phyloP scores from a whole-genome alignment of 2,797 vertebrate genomes.

The Poecile montanus region DNA sequence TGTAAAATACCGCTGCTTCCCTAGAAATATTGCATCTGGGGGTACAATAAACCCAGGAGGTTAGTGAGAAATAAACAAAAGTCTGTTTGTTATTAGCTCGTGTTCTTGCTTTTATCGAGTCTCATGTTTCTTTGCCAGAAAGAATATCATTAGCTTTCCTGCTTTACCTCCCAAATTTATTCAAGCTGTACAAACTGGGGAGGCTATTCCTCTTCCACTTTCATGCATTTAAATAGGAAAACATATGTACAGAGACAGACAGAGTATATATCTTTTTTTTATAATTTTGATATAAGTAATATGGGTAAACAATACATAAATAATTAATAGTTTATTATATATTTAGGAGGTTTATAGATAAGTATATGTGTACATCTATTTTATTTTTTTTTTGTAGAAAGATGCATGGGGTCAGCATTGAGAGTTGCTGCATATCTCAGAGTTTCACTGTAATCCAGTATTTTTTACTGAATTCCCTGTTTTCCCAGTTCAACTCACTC shows the following conservation, averaged over 20 bases:
- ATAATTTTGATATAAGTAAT: not conserved
- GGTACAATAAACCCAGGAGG: not conserved
- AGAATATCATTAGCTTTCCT: not conserved
- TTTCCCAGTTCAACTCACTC: not conserved
- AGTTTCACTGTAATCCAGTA: not conserved
- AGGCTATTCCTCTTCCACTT: not conserved
- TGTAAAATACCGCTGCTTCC: not conserved
- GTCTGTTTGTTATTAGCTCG: not conserved
- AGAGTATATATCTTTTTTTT: not conserved
- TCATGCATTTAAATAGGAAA: not conserved
- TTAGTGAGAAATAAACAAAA: not conserved
- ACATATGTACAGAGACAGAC: not conserved
- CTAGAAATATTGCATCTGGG: not conserved
- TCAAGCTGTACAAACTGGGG: not conserved
- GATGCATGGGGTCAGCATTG: not conserved
- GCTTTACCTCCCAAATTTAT: not conserved
- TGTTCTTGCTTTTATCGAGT: not conserved
- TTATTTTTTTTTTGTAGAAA: not conserved
- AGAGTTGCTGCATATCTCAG: not conserved
- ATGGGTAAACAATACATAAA: not conserved
- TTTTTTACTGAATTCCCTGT: not conserved
- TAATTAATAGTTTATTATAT: not conserved
- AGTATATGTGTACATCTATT: not conserved
- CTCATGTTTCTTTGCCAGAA: not conserved
- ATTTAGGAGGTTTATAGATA: not conserved